phyloP scores from a whole-genome alignment of 2,888 invertebrate species.

The Agriotes lineatus region DNA sequence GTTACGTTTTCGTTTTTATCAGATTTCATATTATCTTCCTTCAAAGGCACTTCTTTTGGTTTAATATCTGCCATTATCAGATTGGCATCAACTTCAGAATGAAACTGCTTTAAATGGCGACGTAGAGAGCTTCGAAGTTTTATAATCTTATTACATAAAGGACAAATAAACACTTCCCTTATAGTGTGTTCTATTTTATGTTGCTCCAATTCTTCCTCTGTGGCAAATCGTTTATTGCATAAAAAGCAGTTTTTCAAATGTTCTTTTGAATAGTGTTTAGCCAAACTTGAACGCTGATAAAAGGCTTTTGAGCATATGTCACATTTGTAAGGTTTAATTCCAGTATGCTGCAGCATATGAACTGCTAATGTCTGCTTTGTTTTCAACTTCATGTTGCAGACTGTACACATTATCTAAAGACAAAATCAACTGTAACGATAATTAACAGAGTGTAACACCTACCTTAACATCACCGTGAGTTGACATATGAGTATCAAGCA shows the following conservation, averaged over 20 bases:
- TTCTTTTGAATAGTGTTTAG: conserved; percentile 49
- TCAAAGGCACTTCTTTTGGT: not conserved
- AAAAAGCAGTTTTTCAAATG: conserved; percentile 34
- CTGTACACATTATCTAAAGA: conserved; percentile 24
- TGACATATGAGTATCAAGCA: conserved; percentile 46
- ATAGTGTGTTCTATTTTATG: conserved; percentile 27
- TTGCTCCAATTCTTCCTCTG: conserved; percentile 19
- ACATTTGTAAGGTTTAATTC: conserved; percentile 52
- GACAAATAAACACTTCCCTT: conserved; percentile 39
- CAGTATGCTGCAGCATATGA: conserved; percentile 29
- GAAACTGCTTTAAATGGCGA: conserved; percentile 44
- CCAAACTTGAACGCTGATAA: conserved; percentile 45
- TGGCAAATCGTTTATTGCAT: conserved; percentile 34
- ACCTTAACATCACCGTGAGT: conserved; percentile 41
- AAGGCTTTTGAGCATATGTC: conserved; percentile 49
- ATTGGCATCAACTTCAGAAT: conserved; percentile 12
- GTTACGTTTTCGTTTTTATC: not conserved
- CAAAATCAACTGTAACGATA: not conserved
- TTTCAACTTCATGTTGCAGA: conserved; percentile 34
- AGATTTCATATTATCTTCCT: not conserved
- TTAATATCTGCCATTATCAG: conserved; percentile 1
- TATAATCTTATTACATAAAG: conserved; percentile 45
- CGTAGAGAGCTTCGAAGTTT: conserved; percentile 47
- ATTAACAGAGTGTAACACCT: no score
- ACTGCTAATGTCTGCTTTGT: conserved; percentile 9